phyloP scores from a whole-genome alignment of 2,888 invertebrate species.

The Trissolcus japonicus region DNA sequence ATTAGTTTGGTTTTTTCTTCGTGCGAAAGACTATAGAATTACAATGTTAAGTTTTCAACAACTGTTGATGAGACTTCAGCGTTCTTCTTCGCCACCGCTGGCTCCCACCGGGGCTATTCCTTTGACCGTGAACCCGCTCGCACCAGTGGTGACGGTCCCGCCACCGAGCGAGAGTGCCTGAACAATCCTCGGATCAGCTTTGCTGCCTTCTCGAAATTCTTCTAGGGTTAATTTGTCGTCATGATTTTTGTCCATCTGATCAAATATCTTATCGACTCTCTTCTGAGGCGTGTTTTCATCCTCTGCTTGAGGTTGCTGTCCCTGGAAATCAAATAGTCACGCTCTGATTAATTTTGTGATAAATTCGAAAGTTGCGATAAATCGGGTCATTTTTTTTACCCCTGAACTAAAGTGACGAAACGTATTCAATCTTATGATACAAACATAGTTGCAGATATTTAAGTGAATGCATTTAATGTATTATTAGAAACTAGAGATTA shows the following conservation, averaged over 20 bases:
- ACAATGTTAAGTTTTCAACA: too few species aligned
- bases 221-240: slow-evolving; percentile 96
- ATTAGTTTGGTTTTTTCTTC: too few species aligned
- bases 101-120: slow-evolving; percentile 21
- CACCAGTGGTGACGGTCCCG: slow-evolving; percentile 21
- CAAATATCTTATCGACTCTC: slow-evolving; percentile 98
- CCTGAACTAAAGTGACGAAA: too few species aligned
- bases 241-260: slow-evolving; percentile 99
- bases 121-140: slow-evolving; percentile 35
- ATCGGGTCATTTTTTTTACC: not conserved
- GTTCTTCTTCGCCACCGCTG: slow-evolving; percentile 37
- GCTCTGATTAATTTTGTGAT: not conserved
- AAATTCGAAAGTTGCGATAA: not conserved
- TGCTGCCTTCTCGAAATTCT: slow-evolving; percentile 97
- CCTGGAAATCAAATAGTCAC: slow-evolving; percentile 78
- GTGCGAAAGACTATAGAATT: too few species aligned
- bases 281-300: slow-evolving; percentile 96
- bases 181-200: slow-evolving; percentile 98
- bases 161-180: slow-evolving; percentile 93
- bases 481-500: too few species aligned
- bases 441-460: too few species aligned
- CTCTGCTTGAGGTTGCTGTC: slow-evolving; percentile 91
- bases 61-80: slow-evolving; percentile 21
- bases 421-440: too few species aligned
- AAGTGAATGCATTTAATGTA: not conserved